Conservation (phyloP, 2,888 invertebrate genomes). For the Carterocephalus palaemon region DNA sequence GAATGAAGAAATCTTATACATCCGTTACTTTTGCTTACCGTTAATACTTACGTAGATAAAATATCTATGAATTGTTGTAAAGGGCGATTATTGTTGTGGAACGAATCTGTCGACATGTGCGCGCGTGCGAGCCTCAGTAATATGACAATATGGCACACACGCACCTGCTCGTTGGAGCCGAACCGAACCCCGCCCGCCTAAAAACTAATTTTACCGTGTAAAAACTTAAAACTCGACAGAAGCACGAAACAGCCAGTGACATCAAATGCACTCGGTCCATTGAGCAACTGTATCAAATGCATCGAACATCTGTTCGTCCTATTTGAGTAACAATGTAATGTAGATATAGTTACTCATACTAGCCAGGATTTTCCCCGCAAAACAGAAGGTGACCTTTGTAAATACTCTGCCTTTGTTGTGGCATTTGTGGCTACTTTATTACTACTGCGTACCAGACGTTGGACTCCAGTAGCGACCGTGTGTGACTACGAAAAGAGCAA, state of each 20-base stretch:
- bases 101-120: too few relatives aligned
- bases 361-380: too few relatives aligned
- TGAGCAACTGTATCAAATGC: conserved; percentile 66
- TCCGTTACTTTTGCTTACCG: conserved; percentile 2
- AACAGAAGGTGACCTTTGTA: too few relatives aligned
- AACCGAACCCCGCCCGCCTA: conserved; percentile 1
- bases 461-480: conserved; percentile 21
- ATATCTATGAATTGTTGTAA: too few relatives aligned
- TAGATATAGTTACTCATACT: too few relatives aligned
- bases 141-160: conserved; percentile 9
- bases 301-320: conserved; percentile 63
- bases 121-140: too few relatives aligned
- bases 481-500: conserved; percentile 41
- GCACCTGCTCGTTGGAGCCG: conserved; percentile 17
- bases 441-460: too few relatives aligned
- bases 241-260: conserved; percentile 16
- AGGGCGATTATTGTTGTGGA: too few relatives aligned
- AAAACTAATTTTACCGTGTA: conserved; percentile 22
- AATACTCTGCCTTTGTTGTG: too few relatives aligned
- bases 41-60: too few relatives aligned
- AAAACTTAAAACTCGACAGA: conserved; percentile 23
- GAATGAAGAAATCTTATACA: conserved; percentile 5
- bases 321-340: conserved; percentile 50
- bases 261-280: conserved; percentile 51
- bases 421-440: too few relatives aligned